Evolutionary conservation across 2,797 vertebrate genomes (phyloP).

Genomic region (Lemur catta): DNA sequence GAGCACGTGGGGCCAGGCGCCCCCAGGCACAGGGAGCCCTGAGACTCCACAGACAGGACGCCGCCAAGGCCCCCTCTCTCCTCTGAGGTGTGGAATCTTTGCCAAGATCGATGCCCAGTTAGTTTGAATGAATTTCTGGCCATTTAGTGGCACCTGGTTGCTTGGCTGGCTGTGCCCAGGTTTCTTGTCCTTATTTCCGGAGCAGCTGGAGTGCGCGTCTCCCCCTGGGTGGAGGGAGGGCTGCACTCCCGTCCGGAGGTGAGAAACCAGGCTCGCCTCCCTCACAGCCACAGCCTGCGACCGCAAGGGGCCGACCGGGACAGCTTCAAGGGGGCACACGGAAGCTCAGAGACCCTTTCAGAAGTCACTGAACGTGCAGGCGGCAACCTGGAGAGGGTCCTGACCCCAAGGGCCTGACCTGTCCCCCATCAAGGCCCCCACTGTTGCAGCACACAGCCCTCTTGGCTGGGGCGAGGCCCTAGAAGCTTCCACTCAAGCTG

Average conservation of each 20-base stretch:
- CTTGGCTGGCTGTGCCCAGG: too few species aligned
- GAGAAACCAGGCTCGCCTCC: not conserved
- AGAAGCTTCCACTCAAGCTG: not conserved
- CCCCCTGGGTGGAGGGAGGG: not conserved
- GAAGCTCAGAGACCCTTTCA: not conserved
- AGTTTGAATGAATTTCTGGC: not conserved
- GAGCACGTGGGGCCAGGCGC: fast-evolving
- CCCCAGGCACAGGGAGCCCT: not conserved
- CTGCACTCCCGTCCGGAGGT: not conserved
- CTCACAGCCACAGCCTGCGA: fast-evolving
- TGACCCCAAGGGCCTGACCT: not conserved
- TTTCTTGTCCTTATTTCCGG: not conserved
- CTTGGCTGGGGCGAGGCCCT: not conserved
- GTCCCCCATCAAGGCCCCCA: not conserved
- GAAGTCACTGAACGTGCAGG: not conserved
- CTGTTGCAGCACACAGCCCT: not conserved
- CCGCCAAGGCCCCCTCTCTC: not conserved
- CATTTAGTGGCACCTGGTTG: too few species aligned
- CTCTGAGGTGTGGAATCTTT: not conserved
- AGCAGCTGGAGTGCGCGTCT: not conserved
- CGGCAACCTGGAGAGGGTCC: not conserved
- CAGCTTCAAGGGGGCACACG: not conserved
- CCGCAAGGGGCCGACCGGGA: too few species aligned
- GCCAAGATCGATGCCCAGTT: not conserved
- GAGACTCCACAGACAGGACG: not conserved